phyloP scores from a whole-genome alignment of 2,797 vertebrate genomes.

The Hylomyscus alleni region DNA sequence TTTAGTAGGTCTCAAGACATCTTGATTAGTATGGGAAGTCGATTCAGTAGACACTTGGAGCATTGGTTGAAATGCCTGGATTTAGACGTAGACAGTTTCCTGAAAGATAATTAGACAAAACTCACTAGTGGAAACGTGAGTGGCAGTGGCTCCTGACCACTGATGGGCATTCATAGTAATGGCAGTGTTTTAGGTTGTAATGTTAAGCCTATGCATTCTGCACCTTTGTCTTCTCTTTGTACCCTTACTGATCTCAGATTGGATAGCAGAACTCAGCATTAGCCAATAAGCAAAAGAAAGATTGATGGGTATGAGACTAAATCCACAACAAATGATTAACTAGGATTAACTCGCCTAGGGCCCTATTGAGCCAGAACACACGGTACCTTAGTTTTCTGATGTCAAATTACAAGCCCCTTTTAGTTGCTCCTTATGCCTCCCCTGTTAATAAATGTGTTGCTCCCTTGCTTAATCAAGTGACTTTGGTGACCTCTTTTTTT shows the following conservation, averaged over 20 bases:
- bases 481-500: constrained; percentile 42
- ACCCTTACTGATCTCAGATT: not conserved
- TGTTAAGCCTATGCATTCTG: not conserved
- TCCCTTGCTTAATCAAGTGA: constrained; percentile 30
- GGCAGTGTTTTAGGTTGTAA: not conserved
- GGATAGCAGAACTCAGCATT: not conserved
- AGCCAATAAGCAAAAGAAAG: not conserved
- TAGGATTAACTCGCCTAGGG: not conserved
- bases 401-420: not conserved
- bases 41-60: not conserved
- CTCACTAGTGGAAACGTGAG: constrained; percentile 29
- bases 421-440: not conserved
- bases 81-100: constrained; percentile 11
- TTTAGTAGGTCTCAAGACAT: not conserved
- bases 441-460: constrained; percentile 22
- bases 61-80: not conserved
- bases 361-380: not conserved
- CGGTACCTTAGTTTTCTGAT: constrained; percentile 27
- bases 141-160: not conserved
- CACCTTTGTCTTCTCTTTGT: not conserved
- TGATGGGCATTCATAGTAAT: not conserved
- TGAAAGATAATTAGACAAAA: constrained; percentile 36
- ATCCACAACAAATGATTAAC: not conserved
- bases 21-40: constrained; percentile 25
- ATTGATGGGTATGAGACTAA: not conserved